Base-by-base conservation (phyloP, 2,113 vertebrate genomes). In the Anguilla rostrata region DNA sequence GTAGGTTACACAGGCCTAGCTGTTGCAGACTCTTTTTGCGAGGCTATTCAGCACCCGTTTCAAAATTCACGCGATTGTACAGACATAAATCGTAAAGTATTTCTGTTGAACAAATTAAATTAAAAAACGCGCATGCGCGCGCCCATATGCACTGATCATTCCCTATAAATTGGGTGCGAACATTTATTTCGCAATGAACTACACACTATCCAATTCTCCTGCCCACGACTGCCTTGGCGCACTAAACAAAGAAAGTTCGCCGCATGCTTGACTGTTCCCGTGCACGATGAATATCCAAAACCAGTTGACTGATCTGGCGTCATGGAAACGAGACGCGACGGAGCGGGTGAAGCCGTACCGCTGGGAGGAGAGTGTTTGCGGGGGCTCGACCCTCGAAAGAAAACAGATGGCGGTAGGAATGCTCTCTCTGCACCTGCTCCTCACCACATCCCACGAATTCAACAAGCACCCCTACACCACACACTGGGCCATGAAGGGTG, bases 321-420 rank as follows among this genome's bases (percentile, higher is more conserved):
- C 95, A 95, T 95, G 93, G 94, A 75, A 91, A 95, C 92, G 83
- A 89, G 91, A 90, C 90, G 90, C 53, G 84, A 88, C 71, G 89
- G 56, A 87, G 89, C 89, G 82, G 84, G 78, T 88, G n/a, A 6
- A 57, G 46, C 83, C 49, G 7, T 53, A 14, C 92, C 88, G 92
- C 90, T 90, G 93, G 92, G 92, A 92, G 91, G 89, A 93, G 92
- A 93, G 92, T 90, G 87, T 94, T 93, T 94, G 91, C 92, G 93
- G 93, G 90, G 83, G 89, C 92, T 88, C 49, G 88, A 88, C 89
- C 87, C 84, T 56, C 53, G 91, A 92, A 93, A 89, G 91, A 93
- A 94, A 94, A 92, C 95, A 96, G 95, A 96, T 96, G 95, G 95
- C 92, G 86, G 88, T 81, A 22, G 91, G 92, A 93, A 92, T 91